Conservation (phyloP, 2,888 invertebrate species). For the Ormyrus pomaceus region DNA sequence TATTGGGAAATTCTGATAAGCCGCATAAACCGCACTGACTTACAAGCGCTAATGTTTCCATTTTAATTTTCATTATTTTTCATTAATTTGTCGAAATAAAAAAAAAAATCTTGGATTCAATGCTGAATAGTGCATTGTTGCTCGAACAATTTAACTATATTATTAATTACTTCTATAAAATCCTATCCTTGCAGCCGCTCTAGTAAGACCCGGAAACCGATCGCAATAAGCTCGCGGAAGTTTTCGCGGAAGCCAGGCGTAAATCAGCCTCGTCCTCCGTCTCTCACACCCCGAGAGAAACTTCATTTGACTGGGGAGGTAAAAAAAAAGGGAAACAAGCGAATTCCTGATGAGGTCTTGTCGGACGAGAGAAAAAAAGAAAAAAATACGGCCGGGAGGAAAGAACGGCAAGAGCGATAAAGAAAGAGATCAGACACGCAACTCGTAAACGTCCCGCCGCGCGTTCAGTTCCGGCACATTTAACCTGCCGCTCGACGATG, state of each 20-base stretch:
- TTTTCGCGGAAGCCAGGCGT: neutral
- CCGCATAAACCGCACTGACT: no score
- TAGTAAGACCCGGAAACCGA: no score
- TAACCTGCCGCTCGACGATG: slow-evolving; percentile 20
- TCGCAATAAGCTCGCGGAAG: neutral
- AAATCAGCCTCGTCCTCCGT: neutral
- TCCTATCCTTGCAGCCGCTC: no score
- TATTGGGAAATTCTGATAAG: no score
- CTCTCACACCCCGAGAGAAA: neutral
- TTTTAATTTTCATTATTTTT: no score
- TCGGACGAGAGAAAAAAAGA: neutral
- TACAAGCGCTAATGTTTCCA: no score
- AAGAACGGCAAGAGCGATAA: slow-evolving; percentile 20
- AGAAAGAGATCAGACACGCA: slow-evolving; percentile 49
- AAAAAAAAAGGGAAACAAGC: neutral
- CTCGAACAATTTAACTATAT: no score
- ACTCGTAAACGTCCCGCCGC: slow-evolving; percentile 47
- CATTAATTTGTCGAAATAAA: no score
- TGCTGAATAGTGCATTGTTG: no score
- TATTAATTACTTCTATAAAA: no score
- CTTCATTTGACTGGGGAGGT: slow-evolving; percentile 11
- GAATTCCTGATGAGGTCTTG: slow-evolving; percentile 8
- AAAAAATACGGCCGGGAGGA: neutral
- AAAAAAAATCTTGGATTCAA: no score
- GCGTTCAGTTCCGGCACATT: slow-evolving; percentile 42